phyloP scores from a whole-genome alignment of 2,113 vertebrate species.

The Ptilonorhynchus violaceus region DNA sequence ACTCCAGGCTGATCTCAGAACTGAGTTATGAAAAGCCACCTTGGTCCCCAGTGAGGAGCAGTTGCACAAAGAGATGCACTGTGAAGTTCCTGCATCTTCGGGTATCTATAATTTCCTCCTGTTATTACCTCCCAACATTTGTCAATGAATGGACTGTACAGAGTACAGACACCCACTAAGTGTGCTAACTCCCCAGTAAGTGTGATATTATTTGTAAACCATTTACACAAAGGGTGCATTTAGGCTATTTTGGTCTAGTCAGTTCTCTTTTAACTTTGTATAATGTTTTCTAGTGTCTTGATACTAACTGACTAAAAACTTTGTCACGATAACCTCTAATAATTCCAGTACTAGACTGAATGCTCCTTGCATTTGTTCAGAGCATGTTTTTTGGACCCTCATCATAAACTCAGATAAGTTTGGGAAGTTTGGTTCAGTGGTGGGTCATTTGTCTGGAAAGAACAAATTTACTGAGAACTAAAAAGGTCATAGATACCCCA shows the following conservation, averaged over 20 bases:
- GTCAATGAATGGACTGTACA: background rate
- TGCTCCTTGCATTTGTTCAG: background rate
- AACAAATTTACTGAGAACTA: background rate
- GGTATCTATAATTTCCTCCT: background rate
- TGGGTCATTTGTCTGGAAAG: background rate
- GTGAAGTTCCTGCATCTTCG: background rate
- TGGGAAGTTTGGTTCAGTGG: background rate
- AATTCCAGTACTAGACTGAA: background rate
- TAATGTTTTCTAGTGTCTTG: background rate
- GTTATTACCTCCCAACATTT: background rate
- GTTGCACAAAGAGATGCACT: background rate
- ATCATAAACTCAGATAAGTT: background rate
- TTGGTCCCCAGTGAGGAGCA: background rate
- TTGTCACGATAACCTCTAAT: background rate
- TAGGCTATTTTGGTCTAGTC: background rate
- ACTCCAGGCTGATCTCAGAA: background rate
- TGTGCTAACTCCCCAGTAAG: rapidly evolving
- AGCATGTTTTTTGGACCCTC: background rate
- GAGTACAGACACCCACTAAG: background rate
- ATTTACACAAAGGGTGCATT: background rate
- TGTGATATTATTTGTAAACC: background rate
- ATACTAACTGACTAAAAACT: background rate
- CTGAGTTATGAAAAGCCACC: background rate
- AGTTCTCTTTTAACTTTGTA: background rate
- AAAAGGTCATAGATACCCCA: background rate